Percentiles rank a stretch among this genome's conserved stretches.
phyloP scores from a whole-genome alignment of 2,888 invertebrate genomes.

The Cremastobaeus sp. region DNA sequence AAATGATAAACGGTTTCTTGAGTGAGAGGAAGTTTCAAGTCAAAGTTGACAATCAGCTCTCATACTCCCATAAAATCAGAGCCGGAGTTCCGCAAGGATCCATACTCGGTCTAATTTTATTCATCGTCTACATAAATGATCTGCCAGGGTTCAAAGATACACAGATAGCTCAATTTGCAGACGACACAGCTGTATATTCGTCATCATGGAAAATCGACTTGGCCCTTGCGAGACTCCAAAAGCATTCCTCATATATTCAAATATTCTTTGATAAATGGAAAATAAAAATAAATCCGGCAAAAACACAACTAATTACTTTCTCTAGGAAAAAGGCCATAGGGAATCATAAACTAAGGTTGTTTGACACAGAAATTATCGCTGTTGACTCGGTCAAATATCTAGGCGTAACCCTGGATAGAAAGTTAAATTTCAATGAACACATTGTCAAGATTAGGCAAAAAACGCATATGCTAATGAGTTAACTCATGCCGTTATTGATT shows the following conservation, averaged over 20 bases:
- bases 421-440: conserved; percentile 8
- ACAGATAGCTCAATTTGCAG: background rate
- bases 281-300: conserved; percentile 17
- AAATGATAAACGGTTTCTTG: background rate
- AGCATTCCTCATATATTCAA: background rate
- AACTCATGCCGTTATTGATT: background rate
- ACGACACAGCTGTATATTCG: background rate
- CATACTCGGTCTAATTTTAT: conserved; percentile 1
- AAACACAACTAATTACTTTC: conserved; percentile 14
- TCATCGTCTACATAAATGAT: background rate
- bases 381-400: background rate
- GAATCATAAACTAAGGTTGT: background rate
- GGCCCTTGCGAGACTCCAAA: background rate
- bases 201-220: conserved; percentile 2
- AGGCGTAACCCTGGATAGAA: background rate
- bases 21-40: background rate
- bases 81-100: conserved; percentile 13
- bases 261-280: conserved; percentile 1
- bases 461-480: background rate
- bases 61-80: background rate
- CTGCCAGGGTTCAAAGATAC: background rate
- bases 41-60: background rate
- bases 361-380: background rate
- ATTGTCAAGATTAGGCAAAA: background rate
- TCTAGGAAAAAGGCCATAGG: background rate